Conservation (phyloP, 2,797 vertebrate genomes). For the Cyprinodon diabolis region DNA sequence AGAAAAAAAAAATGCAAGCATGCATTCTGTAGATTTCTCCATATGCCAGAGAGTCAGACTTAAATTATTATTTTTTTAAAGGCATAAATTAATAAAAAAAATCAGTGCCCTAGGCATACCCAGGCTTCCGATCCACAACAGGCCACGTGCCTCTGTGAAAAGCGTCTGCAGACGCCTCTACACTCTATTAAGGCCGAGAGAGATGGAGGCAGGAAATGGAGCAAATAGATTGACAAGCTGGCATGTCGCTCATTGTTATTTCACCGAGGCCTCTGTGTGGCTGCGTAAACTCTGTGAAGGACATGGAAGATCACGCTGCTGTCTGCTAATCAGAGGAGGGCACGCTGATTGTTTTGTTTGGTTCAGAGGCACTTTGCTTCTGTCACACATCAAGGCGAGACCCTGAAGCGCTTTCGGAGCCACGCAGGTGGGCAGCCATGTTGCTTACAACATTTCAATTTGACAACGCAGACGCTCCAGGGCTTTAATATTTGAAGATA, state of each 20-base stretch:
- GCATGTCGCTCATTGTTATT: conserved; percentile 61
- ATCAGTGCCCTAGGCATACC: too few species aligned
- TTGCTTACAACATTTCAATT: conserved; percentile 57
- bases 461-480: conserved; percentile 65
- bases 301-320: conserved; percentile 48
- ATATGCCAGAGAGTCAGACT: too few species aligned
- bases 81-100: too few species aligned
- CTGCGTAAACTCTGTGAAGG: conserved; percentile 50
- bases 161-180: background rate
- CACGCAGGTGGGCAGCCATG: conserved; percentile 59
- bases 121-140: too few species aligned
- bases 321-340: conserved; percentile 64
- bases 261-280: conserved; percentile 41
- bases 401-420: conserved; percentile 52
- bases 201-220: conserved; percentile 60
- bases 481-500: conserved; percentile 59
- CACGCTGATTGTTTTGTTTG: conserved; percentile 42
- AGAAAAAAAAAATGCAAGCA: too few species aligned
- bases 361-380: conserved; percentile 49
- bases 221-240: conserved; percentile 63
- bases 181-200: conserved; percentile 64
- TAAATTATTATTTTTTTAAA: too few species aligned
- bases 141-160: too few species aligned
- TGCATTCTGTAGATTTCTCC: too few species aligned
- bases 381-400: conserved; percentile 62